Evolutionary conservation across 2,113 vertebrate species (phyloP).

Genomic region (Myrmophylax atrothorax): DNA sequence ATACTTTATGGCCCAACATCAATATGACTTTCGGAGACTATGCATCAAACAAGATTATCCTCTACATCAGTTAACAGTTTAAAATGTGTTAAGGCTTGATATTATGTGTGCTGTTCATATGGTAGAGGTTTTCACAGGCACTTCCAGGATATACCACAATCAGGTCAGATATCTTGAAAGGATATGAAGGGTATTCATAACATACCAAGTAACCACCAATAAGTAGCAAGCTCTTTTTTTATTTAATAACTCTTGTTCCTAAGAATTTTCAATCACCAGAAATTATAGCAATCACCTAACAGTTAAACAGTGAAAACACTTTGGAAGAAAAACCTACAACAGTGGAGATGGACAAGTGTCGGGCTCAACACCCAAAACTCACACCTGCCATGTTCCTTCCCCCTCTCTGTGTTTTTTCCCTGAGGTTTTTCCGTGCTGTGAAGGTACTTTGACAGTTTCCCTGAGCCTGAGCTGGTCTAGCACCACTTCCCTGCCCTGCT

Average conservation of each 20-base stretch:
- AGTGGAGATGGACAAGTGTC: background rate
- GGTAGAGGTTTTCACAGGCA: background rate
- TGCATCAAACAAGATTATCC: background rate
- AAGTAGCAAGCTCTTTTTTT: background rate
- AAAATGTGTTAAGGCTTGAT: conserved; percentile 27
- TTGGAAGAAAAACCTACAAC: background rate
- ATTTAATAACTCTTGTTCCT: background rate
- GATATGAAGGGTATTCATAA: background rate
- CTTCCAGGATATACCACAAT: background rate
- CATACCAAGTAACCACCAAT: background rate
- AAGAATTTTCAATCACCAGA: background rate
- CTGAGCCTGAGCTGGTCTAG: no score
- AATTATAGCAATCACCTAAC: background rate
- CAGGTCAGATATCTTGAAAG: background rate
- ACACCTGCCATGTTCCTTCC: no score
- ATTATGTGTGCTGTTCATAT: background rate
- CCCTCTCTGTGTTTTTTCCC: no score
- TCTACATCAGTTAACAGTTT: background rate
- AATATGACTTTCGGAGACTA: conserved; percentile 41
- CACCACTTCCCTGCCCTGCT: no score
- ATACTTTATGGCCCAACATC: conserved; percentile 16
- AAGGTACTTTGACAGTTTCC: no score
- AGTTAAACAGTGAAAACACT: background rate
- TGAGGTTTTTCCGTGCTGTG: no score
- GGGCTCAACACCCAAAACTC: no score